Conservation (phyloP, 2,113 vertebrate genomes). For the Anoura caudifer region DNA sequence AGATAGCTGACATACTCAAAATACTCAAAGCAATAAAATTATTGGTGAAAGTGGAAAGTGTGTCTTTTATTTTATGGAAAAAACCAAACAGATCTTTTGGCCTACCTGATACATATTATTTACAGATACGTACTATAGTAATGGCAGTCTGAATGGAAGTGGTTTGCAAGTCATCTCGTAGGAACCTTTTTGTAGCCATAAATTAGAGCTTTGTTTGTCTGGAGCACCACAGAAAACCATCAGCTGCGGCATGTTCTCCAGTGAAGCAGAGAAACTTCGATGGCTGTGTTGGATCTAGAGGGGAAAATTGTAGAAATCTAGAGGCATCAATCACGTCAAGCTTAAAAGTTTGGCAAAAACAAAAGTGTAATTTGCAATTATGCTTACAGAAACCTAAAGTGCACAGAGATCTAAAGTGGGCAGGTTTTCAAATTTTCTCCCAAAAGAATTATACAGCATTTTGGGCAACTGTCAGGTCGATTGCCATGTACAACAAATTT, state of each 20-base stretch:
- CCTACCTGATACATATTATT: no score
- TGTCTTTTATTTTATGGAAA: no score
- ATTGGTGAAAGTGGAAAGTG: no score
- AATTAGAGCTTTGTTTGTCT: background rate
- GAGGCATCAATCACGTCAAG: background rate
- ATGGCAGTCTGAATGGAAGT: background rate
- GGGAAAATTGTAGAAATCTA: background rate
- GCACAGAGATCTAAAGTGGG: background rate
- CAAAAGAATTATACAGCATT: background rate
- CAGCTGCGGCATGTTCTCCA: background rate
- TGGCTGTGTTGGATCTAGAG: background rate
- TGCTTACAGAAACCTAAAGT: background rate
- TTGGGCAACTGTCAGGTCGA: background rate
- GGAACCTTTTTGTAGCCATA: background rate
- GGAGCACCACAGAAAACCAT: background rate
- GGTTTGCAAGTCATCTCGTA: background rate
- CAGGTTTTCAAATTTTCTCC: background rate
- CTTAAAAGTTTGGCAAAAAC: conserved; percentile 9
- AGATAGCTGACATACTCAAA: no score
- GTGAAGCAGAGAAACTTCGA: background rate
- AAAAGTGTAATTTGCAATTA: background rate
- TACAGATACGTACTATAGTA: no score
- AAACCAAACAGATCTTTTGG: no score
- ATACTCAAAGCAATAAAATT: no score
- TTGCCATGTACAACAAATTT: background rate